Conservation (phyloP, 2,113 vertebrate species). For the Phainopepla nitens region DNA sequence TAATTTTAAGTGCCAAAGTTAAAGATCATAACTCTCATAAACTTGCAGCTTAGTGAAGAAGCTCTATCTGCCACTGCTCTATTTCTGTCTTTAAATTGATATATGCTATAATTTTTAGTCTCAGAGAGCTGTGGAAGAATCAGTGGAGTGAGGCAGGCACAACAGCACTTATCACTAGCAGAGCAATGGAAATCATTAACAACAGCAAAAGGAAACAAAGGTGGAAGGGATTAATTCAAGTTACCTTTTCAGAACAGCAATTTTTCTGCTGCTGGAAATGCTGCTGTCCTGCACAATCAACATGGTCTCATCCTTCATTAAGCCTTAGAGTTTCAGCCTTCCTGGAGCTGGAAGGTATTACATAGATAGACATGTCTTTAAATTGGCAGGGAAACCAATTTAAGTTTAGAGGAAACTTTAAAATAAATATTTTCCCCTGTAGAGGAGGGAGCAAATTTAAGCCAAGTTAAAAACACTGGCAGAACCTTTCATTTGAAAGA, state of each 20-base stretch:
- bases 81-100: background rate
- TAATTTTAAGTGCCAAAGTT: background rate
- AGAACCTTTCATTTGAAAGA: background rate
- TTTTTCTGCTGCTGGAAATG: background rate
- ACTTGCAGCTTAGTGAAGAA: background rate
- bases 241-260: background rate
- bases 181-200: conserved; percentile 20
- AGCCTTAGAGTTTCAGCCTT: background rate
- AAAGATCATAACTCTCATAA: background rate
- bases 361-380: background rate
- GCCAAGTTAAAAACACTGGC: background rate
- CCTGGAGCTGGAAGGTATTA: background rate
- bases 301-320: background rate
- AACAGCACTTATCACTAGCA: background rate
- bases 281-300: background rate
- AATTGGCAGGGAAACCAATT: background rate
- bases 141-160: background rate
- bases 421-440: conserved; percentile 46
- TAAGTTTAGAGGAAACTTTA: conserved; percentile 42
- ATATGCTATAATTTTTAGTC: background rate
- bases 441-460: conserved; percentile 7
- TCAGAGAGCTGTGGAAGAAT: background rate
- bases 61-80: background rate
- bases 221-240: background rate
- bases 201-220: background rate